Evolutionary conservation across 1,140 invertebrate species (phyloP).

Genomic region (Mercenaria mercenaria): DNA sequence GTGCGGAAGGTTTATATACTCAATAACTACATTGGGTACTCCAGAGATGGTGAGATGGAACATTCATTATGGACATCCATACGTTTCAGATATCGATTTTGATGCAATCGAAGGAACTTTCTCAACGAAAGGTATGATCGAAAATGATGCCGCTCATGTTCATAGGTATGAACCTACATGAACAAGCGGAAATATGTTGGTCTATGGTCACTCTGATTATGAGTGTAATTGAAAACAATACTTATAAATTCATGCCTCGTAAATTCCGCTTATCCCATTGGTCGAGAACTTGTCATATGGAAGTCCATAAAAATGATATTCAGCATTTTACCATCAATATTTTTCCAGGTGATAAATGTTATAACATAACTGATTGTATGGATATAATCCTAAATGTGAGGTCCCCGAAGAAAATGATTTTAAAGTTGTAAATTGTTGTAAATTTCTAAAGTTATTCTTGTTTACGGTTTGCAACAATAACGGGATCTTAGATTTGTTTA

Average conservation of each 20-base stretch:
- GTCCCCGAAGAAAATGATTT: no score
- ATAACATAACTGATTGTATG: no score
- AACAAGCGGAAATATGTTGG: background rate
- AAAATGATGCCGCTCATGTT: background rate
- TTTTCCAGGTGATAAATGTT: no score
- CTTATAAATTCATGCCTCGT: background rate
- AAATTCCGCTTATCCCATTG: no score
- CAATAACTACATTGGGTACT: background rate
- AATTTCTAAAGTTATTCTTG: no score
- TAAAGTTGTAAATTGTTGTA: no score
- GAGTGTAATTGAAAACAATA: no score
- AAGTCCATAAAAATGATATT: background rate
- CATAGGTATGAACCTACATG: background rate
- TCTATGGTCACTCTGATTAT: background rate
- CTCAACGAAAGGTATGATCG: background rate
- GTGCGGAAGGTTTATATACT: background rate
- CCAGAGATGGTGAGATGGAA: background rate
- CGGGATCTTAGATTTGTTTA: no score
- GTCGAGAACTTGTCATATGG: background rate
- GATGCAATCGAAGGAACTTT: background rate
- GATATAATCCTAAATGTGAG: no score
- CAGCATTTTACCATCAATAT: background rate
- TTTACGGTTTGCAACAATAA: no score
- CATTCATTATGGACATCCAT: background rate
- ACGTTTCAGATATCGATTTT: background rate